Percentiles rank a stretch among this genome's conserved stretches.
Conservation (phyloP, 2,888 invertebrate species). For the Apantesis nais region DNA sequence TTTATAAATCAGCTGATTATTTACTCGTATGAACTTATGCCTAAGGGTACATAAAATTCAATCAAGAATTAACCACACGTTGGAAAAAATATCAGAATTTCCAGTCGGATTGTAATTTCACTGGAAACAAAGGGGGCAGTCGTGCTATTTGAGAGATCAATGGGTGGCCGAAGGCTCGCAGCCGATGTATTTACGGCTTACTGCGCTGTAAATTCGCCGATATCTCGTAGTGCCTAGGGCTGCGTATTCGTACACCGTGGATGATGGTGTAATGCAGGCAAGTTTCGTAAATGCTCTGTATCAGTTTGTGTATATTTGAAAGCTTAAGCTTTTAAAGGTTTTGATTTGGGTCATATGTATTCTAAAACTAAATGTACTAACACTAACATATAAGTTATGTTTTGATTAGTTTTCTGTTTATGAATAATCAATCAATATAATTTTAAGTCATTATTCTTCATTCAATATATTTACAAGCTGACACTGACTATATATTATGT, state of each 20-base stretch:
- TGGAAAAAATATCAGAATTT: slow-evolving; percentile 41
- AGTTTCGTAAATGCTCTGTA: slow-evolving; percentile 4
- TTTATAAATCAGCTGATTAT: not conserved
- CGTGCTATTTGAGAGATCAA: slow-evolving; percentile 57
- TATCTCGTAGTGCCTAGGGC: slow-evolving; percentile 63
- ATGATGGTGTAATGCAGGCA: slow-evolving; percentile 8
- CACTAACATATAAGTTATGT: too few relatives aligned
- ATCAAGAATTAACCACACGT: slow-evolving; percentile 26
- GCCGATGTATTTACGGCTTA: slow-evolving; percentile 68
- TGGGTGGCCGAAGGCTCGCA: slow-evolving; percentile 60
- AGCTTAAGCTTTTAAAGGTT: too few relatives aligned
- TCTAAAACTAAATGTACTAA: too few relatives aligned
- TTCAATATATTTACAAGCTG: too few relatives aligned
- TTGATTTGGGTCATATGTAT: too few relatives aligned
- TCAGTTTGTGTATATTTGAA: not conserved
- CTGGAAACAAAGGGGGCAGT: slow-evolving; percentile 47
- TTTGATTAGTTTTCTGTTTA: too few relatives aligned
- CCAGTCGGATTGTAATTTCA: slow-evolving; percentile 40
- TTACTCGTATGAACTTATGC: slow-evolving; percentile 1
- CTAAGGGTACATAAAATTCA: slow-evolving; percentile 19
- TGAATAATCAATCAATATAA: too few relatives aligned
- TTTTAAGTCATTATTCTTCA: too few relatives aligned
- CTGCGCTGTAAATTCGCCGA: slow-evolving; percentile 76
- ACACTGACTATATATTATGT: too few relatives aligned
- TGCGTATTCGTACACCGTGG: slow-evolving; percentile 19